Evolutionary conservation across 2,113 vertebrate species (phyloP), one percentile per base, ranked within the genome.

Genomic region (Erinaceus europaeus): DNA sequence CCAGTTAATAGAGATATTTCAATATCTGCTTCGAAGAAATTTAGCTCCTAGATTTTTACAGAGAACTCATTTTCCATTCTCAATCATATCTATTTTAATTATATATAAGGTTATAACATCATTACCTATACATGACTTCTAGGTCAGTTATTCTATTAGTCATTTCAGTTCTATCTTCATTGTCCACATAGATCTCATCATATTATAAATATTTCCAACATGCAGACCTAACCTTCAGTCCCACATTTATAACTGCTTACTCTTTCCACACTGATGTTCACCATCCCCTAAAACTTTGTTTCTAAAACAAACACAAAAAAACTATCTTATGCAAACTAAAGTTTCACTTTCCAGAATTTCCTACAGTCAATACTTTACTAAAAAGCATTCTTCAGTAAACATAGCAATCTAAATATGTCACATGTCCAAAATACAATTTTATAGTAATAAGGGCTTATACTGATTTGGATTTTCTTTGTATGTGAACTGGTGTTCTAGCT

Each of bases 251-350:
- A 75, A 52, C 8, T 74, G 11, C 36, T 79, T 79, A 46, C 9
- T 77, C 42, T 65, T 77, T 89, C 23, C 3, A 89, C 0, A 29
- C 32, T 53, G 15, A 46, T 75, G n/a, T 84, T 36, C 9, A 40
- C 6, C 9, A 53, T 34, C 29, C 69, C 17, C 10, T 86, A 20
- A 79, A 52, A 65, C 27, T 86, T 4, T 38, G 84, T 73, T 85
- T 84, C 38, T 77, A 91, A 79, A 68, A 64, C 5, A n/a, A n/a
- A n/a, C n/a, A n/a, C n/a, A n/a, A 55, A 79, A 46, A n/a, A 38
- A 80, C 50, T 53, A 29, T 55, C 3, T 32, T 53, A 82, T 3
- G 1, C 4, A 71, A 62, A 81, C 71, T 44, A 34, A 9, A 21
- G 8, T 32, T 90, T 71, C 48, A 64, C 21, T 29, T n/a, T 48